phyloP scores from a whole-genome alignment of 2,797 vertebrate species.

The Pseudocheirus occidentalis region DNA sequence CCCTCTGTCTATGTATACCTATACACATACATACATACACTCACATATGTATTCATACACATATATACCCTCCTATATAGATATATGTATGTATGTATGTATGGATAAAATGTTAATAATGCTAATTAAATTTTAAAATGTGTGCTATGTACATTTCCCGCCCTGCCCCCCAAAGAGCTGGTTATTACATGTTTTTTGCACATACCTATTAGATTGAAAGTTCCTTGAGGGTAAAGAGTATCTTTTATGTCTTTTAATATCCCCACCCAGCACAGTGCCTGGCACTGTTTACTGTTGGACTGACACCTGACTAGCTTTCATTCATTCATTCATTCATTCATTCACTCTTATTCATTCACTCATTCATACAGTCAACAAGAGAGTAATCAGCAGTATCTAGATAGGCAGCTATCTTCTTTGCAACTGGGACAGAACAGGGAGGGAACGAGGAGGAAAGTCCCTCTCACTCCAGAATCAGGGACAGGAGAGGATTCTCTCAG shows the following conservation, averaged over 20 bases:
- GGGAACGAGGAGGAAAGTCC: not conserved
- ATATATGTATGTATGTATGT: too few relatives aligned
- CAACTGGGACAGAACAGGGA: not conserved
- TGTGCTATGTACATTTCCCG: not conserved
- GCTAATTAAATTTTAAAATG: not conserved
- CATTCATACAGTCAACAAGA: not conserved
- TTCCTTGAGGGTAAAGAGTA: not conserved
- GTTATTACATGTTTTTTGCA: not conserved
- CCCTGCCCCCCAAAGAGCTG: not conserved
- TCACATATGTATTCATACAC: too few relatives aligned
- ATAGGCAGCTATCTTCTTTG: not conserved
- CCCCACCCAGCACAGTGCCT: not conserved
- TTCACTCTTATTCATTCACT: too few relatives aligned
- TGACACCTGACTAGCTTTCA: not conserved
- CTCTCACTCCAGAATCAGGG: not conserved
- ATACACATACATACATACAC: too few relatives aligned
- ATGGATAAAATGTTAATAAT: not conserved
- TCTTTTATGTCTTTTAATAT: not conserved
- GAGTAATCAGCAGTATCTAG: not conserved
- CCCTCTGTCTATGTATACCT: too few relatives aligned
- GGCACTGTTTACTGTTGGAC: not conserved
- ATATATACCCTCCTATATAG: too few relatives aligned
- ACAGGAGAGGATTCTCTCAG: not conserved
- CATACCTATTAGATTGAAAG: not conserved
- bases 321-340: too few relatives aligned